These are phyloP conservation scores for Scaptomyza flava DNA, from an alignment of 2,888 invertebrate species.

Conservation along the genomic window DNA sequence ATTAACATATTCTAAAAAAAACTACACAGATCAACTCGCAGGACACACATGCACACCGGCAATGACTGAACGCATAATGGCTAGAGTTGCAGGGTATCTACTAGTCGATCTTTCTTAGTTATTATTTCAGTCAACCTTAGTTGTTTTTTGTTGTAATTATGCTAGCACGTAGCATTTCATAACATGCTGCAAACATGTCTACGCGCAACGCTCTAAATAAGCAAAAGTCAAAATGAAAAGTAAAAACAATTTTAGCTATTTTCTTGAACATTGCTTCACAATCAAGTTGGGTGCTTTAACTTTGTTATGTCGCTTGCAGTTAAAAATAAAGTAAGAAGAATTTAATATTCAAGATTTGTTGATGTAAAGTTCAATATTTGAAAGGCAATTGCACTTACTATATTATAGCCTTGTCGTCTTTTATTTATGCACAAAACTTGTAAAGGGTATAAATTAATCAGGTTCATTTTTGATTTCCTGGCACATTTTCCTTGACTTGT, in stretches of 20 bases:
- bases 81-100: no score
- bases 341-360: no score
- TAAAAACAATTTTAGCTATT: constrained; percentile 19
- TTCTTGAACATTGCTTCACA: constrained; percentile 18
- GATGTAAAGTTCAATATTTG: no score
- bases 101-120: not conserved
- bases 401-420: no score
- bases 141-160: constrained; percentile 34
- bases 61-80: no score
- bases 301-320: not conserved
- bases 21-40: no score
- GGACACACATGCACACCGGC: no score
- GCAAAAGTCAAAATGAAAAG: constrained; percentile 12
- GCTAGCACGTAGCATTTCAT: constrained; percentile 55
- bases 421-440: no score
- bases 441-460: constrained; percentile 4
- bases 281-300: not conserved
- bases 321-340: no score
- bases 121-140: constrained; percentile 16
- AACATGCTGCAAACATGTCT: constrained; percentile 57
- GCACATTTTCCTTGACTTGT: constrained; percentile 54
- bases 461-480: constrained; percentile 44
- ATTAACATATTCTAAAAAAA: no score
- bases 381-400: no score
- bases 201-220: constrained; percentile 42